Evolutionary conservation across 2,113 vertebrate genomes (phyloP), one percentile per base, ranked within the genome.

Genomic region (Plecturocebus donacophilus): DNA sequence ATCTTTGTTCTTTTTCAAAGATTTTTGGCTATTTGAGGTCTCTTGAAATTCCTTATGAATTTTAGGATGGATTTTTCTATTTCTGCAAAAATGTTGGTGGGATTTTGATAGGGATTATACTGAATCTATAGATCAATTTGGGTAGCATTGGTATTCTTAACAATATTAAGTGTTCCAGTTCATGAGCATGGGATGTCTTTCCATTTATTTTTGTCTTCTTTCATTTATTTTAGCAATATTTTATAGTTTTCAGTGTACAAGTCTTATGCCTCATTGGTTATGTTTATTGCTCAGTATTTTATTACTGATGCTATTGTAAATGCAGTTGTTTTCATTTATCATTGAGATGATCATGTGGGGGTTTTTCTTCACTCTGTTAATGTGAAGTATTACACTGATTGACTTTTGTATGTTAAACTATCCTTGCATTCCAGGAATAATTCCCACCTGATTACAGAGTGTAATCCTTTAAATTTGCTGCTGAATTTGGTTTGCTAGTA

Each of bases 251-350:
- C 30, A 13, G 8, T 61, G n/a, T 75, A 54, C 2, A 61, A 68
- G 64, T 40, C 45, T 89, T 80, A 56, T 56, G 40, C 58, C 35
- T 95, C 42, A 8, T 71, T 95, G 5, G 8, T 95, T 92, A 49
- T 66, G n/a, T 89, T 92, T 90, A 82, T 77, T 91, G 30, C 73
- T 85, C 88, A 64, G n/a, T 91, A 89, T 91, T 77, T 91, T 94
- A 42, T 71, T 93, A 32, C 81, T 49, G n/a, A 76, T 89, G n/a
- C 27, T 73, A 42, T 71, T 77, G 4, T 82, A 92, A 66, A 58
- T 52, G 35, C 75, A 40, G 20, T 81, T 91, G 8, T 84, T 66
- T 83, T 66, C 21, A 85, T 70, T 87, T 71, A 54, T 61, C 76
- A 79, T 61, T 47, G 23, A 87, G 54, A 87, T 19, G 79, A 86